Base-by-base conservation (phyloP, 2,888 invertebrate species). In the Trisateles emortualis region DNA sequence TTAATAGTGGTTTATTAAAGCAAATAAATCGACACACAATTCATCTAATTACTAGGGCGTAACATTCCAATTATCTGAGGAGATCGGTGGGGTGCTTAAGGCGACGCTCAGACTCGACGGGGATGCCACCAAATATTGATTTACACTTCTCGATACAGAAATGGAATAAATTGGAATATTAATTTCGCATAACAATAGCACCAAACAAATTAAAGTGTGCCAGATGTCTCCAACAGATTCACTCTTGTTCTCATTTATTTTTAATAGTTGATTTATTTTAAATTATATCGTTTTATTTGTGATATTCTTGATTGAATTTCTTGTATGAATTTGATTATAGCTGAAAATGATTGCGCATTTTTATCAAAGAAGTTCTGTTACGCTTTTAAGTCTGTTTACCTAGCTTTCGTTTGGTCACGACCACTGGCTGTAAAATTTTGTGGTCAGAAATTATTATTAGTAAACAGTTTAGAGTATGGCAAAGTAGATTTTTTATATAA, bases 91-190 rank as follows among this genome's bases (percentile, higher is more conserved):
- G 61, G 71, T 62, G 61, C 74, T 79, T 65, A 80, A 81, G 81
- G 76, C 70, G 74, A 58, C 48, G 54, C 64, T 66, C 73, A 63
- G 69, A 61, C 59, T 72, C 74, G 78, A 79, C 77, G 78, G 83
- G 80, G 83, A 83, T 76, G 79, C 81, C 79, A 76, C 78, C 82
- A 83, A 88, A 88, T 90, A 92, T 91, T 90, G 90, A 91, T 92
- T 87, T 84, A 84, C 84, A 83, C 78, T 82, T 84, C 86, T 83
- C 85, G 84, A 88, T 90, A 90, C 87, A 85, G 86, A 88, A 88
- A 86, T 87, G 87, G 91, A 92, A 92, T 92, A 91, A 91, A 91
- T 92, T 91, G 87, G 90, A 92, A 92, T 92, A 92, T 92, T 92
- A 92, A 92, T 92, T 91, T 86, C 81, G 87, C 89, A 88, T 86